Base-by-base conservation (phyloP, 2,888 invertebrate genomes). In the Leucophenga maculata region DNA sequence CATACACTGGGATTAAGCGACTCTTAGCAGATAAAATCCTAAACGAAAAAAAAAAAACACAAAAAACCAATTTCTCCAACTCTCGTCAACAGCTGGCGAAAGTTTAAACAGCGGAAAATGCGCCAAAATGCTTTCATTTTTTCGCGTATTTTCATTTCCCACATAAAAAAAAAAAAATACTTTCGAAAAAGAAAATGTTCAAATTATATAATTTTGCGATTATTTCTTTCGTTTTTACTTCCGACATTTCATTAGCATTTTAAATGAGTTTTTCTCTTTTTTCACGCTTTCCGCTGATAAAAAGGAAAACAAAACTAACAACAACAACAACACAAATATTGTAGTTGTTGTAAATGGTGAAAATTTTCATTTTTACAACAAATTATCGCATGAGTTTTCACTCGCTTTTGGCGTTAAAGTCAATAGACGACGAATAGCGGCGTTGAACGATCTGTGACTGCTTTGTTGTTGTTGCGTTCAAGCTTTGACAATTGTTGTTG, bases 351-450 rank as follows among this genome's bases (percentile, higher is more conserved):
- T 82, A 81, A 82, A 75, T 83, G 74, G 80, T 83, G 80, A 82
- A 81, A 82, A 82, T 81, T 76, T 79, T 81, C 75, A 77, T 81
- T 83, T 80, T 79, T 78, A 80, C 83, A 82, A 80, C 81, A 82
- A 84, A 82, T 82, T 82, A 82, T 83, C 81, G 84, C 84, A 84
- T 79, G 83, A 82, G 77, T 82, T 82, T 82, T 82, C 81, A 84
- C 84, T 84, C 71, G 68, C 70, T 74, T 72, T 62, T 54, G 62
- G 54, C 62, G 62, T 64, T 64, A 64, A 62, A 55, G 59, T 52
- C 44, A 71, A 50, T 65, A 59, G 62, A 16, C 46, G 20, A 64
- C 32, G 16, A n/a, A 26, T n/a, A n/a, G n/a, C n/a, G n/a, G 4
- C 26, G 26, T 31, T 32, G 39, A 48, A 59, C 18, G 18, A 57